Base-by-base conservation (phyloP, 2,797 vertebrate species). In the Notoglanidium macrostoma region DNA sequence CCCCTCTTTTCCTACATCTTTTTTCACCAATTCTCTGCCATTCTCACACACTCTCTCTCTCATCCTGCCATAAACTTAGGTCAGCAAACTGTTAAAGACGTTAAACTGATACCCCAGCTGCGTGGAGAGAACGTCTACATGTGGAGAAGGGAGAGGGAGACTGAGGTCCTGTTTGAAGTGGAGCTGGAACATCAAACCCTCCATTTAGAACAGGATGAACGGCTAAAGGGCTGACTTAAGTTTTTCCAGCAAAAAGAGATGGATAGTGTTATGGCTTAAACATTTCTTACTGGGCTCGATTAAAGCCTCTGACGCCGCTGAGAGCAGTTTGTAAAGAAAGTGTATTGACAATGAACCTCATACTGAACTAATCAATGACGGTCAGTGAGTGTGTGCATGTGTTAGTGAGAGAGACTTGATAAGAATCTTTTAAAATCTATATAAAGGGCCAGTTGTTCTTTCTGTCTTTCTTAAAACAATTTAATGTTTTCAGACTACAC, bases 31-130 rank as follows among this genome's bases (percentile, higher is more conserved):
- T 54, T 68, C 46, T 83, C n/a, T 11, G 61, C 51, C 61, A 67
- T 65, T 46, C 81, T 54, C n/a, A 32, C 15, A 46, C 59, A 29
- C 79, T 10, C 32, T 59, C 54, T 79, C 29, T 65, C 83, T 84
- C 32, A 77, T 74, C 65, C 76, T 95, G 94, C 94, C 21, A 87
- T 92, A 88, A 93, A 92, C 93, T 94, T 94, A 95, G 94, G 90
- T 91, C 93, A 92, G 92, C 89, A 92, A 92, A 90, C 63, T 76
- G 81, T 89, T 86, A 73, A 86, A 86, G 86, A 86, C 1, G 44
- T 85, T 80, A 87, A 88, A 91, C 86, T 87, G 61, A 90, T 84
- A 86, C 84, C 57, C 61, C 94, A 94, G 93, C 94, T 95, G 95
- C 83, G 94, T 54, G 88, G 91, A 91, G 91, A 92, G 93, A 93